phyloP scores from a whole-genome alignment of 2,888 invertebrate genomes.

The Stenchaetothrips biformis region DNA sequence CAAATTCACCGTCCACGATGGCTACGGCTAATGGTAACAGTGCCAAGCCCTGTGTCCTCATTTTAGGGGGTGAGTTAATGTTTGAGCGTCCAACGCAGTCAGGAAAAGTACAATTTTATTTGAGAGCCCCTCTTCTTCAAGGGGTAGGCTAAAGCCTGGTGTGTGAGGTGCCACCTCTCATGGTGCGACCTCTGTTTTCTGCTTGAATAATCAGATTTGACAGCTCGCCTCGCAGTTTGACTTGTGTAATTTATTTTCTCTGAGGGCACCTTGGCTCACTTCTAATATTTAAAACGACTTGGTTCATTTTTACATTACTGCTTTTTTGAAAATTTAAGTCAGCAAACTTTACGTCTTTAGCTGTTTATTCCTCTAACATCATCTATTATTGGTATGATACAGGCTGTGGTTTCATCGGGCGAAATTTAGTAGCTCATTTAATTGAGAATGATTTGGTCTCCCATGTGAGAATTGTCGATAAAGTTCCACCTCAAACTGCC shows the following conservation, averaged over 20 bases:
- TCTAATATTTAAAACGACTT: not conserved
- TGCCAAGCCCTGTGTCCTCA: not conserved
- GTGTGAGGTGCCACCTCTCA: not conserved
- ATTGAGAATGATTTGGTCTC: constrained; percentile 70
- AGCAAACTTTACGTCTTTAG: not conserved
- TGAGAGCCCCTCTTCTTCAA: not conserved
- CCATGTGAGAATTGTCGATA: constrained; percentile 77
- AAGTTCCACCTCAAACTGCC: constrained; percentile 88
- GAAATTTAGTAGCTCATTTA: constrained; percentile 78
- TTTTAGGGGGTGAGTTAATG: not conserved
- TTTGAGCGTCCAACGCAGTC: not conserved
- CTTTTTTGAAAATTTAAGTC: not conserved
- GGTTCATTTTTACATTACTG: not conserved
- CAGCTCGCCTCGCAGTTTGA: not conserved
- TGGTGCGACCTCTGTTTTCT: not conserved
- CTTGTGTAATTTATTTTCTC: not conserved
- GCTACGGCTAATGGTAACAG: not conserved
- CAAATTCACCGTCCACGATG: not conserved
- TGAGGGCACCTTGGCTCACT: not conserved
- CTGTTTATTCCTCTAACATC: not conserved
- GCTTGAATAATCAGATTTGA: constrained; percentile 9
- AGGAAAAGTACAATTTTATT: not conserved
- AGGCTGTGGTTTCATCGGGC: constrained; percentile 93
- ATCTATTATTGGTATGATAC: constrained; percentile 39
- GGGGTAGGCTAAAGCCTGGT: not conserved